Conservation (phyloP, 2,797 vertebrate species). For the Hydrocynus forskahlii region DNA sequence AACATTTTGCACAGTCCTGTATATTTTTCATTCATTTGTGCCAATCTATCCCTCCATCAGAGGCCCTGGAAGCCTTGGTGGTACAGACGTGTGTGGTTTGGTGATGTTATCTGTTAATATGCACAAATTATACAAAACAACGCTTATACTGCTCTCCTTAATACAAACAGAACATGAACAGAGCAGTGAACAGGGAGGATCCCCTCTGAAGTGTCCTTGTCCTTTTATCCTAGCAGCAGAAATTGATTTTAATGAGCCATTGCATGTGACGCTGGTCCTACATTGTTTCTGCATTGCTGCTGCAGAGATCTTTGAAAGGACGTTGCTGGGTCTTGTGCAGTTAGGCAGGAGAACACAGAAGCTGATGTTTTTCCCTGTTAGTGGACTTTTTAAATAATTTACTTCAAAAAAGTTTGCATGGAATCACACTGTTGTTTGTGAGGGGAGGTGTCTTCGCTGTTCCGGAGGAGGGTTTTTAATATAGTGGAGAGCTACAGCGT, state of each 20-base stretch:
- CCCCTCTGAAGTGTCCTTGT: neutral
- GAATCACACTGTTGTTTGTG: conserved; percentile 8
- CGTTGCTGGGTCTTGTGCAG: conserved; percentile 16
- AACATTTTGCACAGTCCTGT: too few species aligned
- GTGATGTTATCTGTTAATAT: neutral
- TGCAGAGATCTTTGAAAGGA: neutral
- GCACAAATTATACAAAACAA: neutral
- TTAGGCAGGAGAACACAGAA: conserved; percentile 33
- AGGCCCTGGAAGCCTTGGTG: neutral
- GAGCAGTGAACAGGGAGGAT: neutral
- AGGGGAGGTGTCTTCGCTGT: neutral
- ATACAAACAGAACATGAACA: neutral
- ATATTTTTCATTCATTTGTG: neutral
- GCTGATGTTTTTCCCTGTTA: conserved; percentile 28
- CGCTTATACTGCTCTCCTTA: neutral
- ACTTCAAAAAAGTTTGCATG: conserved; percentile 22
- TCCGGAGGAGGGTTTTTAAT: conserved; percentile 1
- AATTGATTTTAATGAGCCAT: conserved; percentile 48
- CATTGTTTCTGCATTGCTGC: conserved; percentile 22
- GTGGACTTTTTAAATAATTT: conserved; percentile 39
- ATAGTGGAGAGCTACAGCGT: neutral
- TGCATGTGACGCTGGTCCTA: conserved; percentile 18
- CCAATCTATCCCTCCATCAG: neutral
- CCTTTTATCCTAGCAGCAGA: conserved; percentile 13
- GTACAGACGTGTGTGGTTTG: neutral